phyloP scores from a whole-genome alignment of 23 tunicate species.

The Oikopleura albicans region DNA sequence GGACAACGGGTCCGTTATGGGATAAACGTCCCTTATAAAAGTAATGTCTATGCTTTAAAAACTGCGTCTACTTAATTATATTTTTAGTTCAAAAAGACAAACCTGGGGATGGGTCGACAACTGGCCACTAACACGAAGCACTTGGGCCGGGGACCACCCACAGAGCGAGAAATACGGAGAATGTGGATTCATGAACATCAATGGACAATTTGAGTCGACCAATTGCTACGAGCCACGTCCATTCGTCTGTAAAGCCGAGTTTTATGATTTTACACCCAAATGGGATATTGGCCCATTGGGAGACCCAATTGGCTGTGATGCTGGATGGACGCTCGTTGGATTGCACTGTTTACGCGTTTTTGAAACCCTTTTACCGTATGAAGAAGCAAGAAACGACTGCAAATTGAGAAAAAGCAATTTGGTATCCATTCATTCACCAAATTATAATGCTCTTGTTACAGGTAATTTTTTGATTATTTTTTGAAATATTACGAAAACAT shows the following conservation, averaged over 20 bases:
- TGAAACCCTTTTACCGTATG: neutral
- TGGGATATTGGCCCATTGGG: neutral
- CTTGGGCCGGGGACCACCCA: neutral
- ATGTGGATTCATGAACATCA: neutral
- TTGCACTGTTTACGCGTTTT: neutral
- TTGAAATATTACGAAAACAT: too few species aligned
- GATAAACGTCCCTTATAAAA: too few species aligned
- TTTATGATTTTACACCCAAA: neutral
- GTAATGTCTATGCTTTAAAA: too few species aligned
- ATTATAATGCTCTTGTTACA: neutral
- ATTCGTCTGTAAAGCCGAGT: neutral
- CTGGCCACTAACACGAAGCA: neutral
- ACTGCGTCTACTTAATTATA: too few species aligned
- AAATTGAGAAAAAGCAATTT: neutral
- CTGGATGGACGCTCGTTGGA: neutral
- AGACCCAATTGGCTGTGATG: neutral
- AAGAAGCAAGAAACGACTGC: neutral
- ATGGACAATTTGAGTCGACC: neutral
- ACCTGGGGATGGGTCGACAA: neutral
- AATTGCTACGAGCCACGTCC: neutral
- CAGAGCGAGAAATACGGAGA: neutral
- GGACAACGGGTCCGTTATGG: too few species aligned
- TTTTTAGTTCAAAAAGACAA: too few species aligned
- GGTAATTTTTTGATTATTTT: too few species aligned
- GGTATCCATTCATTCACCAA: neutral